phyloP scores from a whole-genome alignment of 2,888 invertebrate species.

The Diarsia mendica region DNA sequence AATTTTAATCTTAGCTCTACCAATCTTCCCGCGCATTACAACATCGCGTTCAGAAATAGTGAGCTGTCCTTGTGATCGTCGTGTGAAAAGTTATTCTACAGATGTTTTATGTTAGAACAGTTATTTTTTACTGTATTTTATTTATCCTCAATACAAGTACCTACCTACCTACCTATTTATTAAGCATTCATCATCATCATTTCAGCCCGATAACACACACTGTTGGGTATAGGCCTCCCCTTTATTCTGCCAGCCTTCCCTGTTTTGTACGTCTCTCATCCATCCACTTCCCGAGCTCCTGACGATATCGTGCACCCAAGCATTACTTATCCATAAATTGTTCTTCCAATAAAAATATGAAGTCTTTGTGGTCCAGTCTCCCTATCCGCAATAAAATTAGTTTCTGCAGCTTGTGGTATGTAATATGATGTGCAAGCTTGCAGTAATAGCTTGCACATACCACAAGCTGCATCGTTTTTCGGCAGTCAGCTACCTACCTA shows the following conservation, averaged over 20 bases:
- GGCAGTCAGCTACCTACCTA: no score
- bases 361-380: neutral
- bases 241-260: no score
- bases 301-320: no score
- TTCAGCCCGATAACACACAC: no score
- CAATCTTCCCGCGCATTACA: constrained; percentile 74
- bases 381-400: neutral
- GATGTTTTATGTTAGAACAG: constrained; percentile 29
- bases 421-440: no score
- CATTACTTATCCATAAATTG: neutral
- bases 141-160: neutral
- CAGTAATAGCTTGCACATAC: no score
- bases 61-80: constrained; percentile 74
- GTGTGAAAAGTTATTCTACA: constrained; percentile 52
- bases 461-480: neutral
- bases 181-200: no score
- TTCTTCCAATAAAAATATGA: neutral
- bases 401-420: neutral
- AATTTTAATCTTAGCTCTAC: constrained; percentile 19
- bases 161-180: neutral
- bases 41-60: constrained; percentile 81
- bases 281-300: no score
- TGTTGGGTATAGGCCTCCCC: no score
- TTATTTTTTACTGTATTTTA: neutral
- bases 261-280: no score